Conservation (phyloP, 1,140 invertebrate species). For the Myzus persicae region DNA sequence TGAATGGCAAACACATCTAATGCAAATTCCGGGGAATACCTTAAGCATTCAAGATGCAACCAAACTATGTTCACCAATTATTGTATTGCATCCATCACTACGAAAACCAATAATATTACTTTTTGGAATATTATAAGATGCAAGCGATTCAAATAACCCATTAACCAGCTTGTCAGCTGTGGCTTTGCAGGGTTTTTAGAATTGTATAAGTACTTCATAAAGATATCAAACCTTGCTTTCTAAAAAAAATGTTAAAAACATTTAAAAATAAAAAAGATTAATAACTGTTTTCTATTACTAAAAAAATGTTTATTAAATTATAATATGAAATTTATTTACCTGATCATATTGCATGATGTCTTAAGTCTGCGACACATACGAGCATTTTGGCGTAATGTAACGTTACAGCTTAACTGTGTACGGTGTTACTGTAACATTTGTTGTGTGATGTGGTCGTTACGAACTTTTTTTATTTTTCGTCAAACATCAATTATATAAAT, state of each 20-base stretch:
- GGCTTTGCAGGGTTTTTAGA: constrained; percentile 61
- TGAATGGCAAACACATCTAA: no score
- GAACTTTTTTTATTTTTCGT: no score
- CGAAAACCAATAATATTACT: constrained; percentile 62
- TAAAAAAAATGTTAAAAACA: not conserved
- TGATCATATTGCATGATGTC: constrained; percentile 60
- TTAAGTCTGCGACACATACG: no score
- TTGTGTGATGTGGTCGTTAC: no score
- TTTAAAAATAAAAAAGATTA: no score
- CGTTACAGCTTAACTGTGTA: no score
- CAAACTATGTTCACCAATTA: constrained; percentile 64
- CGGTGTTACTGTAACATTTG: no score
- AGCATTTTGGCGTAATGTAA: no score
- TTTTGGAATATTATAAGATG: not conserved
- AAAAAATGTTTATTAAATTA: no score
- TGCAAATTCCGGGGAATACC: no score
- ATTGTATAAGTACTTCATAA: constrained; percentile 60
- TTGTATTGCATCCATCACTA: constrained; percentile 64
- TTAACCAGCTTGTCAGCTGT: constrained; percentile 63
- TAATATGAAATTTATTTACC: constrained; percentile 55
- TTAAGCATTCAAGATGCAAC: constrained; percentile 61
- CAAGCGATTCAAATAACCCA: constrained; percentile 51
- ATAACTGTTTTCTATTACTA: no score
- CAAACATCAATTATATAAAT: no score
- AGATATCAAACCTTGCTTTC: constrained; percentile 62